Evolutionary conservation across 2,113 vertebrate species (phyloP), one percentile per base, ranked within the genome.

Genomic region (Otocyon megalotis): DNA sequence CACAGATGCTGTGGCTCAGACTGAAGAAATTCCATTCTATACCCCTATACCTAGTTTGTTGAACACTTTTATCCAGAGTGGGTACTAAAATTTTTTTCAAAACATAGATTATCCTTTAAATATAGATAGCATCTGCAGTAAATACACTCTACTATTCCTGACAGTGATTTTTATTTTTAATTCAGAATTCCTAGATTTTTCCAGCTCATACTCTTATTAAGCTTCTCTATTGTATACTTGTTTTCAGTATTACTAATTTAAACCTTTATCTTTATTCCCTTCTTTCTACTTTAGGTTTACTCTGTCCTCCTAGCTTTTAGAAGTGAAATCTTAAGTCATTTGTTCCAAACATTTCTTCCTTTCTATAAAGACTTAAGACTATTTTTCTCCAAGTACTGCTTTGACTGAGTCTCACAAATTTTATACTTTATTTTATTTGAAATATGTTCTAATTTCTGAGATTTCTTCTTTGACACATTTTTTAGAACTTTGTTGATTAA

Each of bases 341-440:
- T 11, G 62, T 32, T 77, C 82, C 60, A 63, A 76, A 69, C 0
- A 6, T 43, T 62, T 90, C n/a, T 76, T 95, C 17, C 9, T 81
- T 58, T 93, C 20, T 82, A 8, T 35, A 90, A 87, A 54, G 77
- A 67, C 24, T 54, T 43, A 87, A 62, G 35, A 2, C 22, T n/a
- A 86, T 86, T 60, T 69, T 76, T 81, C 20, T 79, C 28, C 20
- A 43, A 80, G 16, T 22, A 62, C 11, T 81, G 2, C 22, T 87
- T 92, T 97, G 24, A 1, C 32, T 97, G 4, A 5, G 43, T 77
- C 14, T 14, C 26, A 82, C 32, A 67, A 53, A 94, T 80, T 82
- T 76, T 30, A 37, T 65, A 65, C 69, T 90, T 84, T 37, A 50
- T 90, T 90, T 86, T 13, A 77, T 62, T 90, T 90, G 26, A 95